Percentiles rank a stretch among this genome's conserved stretches.
These are phyloP conservation scores for Clarias batrachus DNA, from an alignment of 2,113 vertebrate species.

Conservation along the genomic window DNA sequence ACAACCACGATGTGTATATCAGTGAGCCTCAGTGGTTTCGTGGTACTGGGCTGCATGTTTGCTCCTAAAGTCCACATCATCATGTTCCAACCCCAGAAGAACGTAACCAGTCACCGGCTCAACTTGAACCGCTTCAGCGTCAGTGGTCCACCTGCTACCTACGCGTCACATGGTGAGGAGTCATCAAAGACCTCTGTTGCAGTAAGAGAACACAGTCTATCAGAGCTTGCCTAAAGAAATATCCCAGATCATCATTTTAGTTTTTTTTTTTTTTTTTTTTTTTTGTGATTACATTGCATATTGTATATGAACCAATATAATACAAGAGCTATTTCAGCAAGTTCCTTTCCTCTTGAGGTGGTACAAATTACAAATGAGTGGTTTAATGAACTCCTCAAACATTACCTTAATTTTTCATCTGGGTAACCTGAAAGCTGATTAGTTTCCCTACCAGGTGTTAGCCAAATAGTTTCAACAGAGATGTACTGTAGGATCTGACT, in stretches of 20 bases:
- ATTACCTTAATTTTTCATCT: slow-evolving; percentile 20
- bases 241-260: background rate
- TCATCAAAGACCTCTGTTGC: slow-evolving; percentile 5
- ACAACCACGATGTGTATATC: slow-evolving; percentile 99
- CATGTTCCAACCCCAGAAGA: slow-evolving; percentile 98
- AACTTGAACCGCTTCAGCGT: slow-evolving; percentile 97
- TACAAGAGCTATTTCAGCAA: background rate
- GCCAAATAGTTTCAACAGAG: background rate
- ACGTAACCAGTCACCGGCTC: slow-evolving; percentile 92
- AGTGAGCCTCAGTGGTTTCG: slow-evolving; percentile 95
- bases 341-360: background rate
- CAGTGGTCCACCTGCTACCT: slow-evolving; percentile 87
- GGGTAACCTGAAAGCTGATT: slow-evolving; percentile 6
- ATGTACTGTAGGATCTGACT: background rate
- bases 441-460: background rate
- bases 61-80: slow-evolving; percentile 98
- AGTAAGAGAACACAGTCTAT: slow-evolving; percentile 1
- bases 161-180: slow-evolving; percentile 87
- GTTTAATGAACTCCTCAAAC: slow-evolving; percentile 14
- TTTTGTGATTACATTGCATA: background rate
- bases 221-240: slow-evolving; percentile 1
- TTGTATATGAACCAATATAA: slow-evolving; percentile 5
- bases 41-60: slow-evolving; percentile 96
- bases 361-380: background rate
- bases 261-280: background rate